These are phyloP conservation scores for Premnoplex brunnescens DNA, from an alignment of 2,797 vertebrate species.

Conservation along the genomic window DNA sequence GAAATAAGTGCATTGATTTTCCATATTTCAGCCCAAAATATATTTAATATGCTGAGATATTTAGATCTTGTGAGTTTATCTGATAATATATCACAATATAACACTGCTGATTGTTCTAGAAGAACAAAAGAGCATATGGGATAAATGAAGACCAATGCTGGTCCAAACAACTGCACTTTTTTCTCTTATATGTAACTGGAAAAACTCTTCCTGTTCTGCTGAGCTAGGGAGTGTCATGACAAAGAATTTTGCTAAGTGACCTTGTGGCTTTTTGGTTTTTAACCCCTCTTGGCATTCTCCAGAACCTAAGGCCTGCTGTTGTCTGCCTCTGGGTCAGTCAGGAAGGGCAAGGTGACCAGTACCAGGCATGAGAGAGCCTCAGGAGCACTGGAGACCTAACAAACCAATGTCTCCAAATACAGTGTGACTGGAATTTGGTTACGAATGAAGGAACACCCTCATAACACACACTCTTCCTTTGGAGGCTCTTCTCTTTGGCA, in stretches of 20 bases:
- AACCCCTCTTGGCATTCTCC: not conserved
- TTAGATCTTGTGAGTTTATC: not conserved
- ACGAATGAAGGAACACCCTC: not conserved
- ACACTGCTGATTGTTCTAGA: not conserved
- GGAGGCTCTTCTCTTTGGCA: not conserved
- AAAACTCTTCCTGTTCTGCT: not conserved
- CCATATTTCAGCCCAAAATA: not conserved
- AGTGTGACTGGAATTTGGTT: not conserved
- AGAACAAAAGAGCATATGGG: not conserved
- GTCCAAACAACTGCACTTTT: not conserved
- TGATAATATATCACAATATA: not conserved
- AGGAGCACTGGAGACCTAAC: not conserved
- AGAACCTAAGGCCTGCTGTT: not conserved
- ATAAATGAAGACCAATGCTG: not conserved
- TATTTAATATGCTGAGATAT: not conserved
- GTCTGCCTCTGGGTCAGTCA: not conserved
- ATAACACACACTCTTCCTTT: not conserved
- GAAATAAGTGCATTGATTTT: conserved; percentile 26
- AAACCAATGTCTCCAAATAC: not conserved
- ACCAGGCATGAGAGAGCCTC: not conserved
- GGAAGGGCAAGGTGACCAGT: not conserved
- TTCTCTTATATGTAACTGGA: not conserved
- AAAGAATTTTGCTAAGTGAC: not conserved
- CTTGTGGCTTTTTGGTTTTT: not conserved
- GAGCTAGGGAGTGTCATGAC: not conserved